phyloP scores from a whole-genome alignment of 1,140 invertebrate species.

The Cepaea nemoralis region DNA sequence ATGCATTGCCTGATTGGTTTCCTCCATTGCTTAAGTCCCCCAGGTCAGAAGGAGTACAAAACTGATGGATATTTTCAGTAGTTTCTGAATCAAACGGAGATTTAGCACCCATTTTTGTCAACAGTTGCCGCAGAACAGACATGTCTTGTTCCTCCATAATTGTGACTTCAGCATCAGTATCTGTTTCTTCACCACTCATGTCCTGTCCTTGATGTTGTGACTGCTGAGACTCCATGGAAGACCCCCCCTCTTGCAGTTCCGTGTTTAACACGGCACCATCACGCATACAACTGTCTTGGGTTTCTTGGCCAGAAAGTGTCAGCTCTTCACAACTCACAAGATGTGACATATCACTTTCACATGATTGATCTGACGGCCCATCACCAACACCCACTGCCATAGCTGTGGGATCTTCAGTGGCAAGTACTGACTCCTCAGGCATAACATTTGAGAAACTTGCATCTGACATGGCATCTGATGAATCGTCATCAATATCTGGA shows the following conservation, averaged over 20 bases:
- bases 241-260: background rate
- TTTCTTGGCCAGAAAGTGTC: background rate
- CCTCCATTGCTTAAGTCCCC: background rate
- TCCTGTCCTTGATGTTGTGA: too few relatives aligned
- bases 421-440: background rate
- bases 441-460: background rate
- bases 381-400: background rate
- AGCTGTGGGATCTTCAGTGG: background rate
- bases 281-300: too few relatives aligned
- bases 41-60: background rate
- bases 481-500: conserved; percentile 2
- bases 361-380: background rate
- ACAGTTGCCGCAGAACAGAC: background rate
- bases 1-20: background rate
- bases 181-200: background rate
- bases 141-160: background rate
- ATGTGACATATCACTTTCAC: background rate
- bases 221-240: too few relatives aligned
- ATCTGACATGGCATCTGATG: background rate
- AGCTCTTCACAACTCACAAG: background rate
- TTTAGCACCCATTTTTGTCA: background rate
- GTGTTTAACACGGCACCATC: background rate
- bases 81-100: background rate
- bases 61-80: background rate
- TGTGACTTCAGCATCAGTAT: background rate